Conservation (phyloP, 2,888 invertebrate species). For the Lasioglossum villosulum region DNA sequence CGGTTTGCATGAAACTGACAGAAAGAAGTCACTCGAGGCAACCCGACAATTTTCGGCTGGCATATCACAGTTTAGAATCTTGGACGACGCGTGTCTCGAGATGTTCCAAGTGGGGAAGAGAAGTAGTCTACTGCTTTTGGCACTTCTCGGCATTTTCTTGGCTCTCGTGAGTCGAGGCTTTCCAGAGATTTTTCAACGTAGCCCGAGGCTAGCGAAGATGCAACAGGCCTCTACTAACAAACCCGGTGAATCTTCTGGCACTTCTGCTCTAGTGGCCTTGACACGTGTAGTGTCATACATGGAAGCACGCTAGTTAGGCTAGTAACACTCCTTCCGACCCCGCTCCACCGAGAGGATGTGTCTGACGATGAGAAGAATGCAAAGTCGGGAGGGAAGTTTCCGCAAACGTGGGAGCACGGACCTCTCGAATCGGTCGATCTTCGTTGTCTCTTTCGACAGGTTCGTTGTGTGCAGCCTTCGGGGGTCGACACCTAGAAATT, state of each 20-base stretch:
- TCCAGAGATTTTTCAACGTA: constrained; percentile 72
- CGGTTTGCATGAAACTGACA: not conserved
- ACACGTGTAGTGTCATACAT: constrained; percentile 83
- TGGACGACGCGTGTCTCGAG: constrained; percentile 58
- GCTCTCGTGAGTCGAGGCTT: constrained; percentile 46
- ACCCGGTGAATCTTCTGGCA: constrained; percentile 79
- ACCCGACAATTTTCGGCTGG: not conserved
- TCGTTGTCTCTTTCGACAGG: not conserved
- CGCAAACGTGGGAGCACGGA: constrained; percentile 2
- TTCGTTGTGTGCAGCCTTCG: not conserved
- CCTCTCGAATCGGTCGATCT: not conserved
- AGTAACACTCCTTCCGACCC: constrained; percentile 62
- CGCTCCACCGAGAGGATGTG: constrained; percentile 33
- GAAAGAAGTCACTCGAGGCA: constrained; percentile 8
- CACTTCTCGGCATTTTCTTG: constrained; percentile 66
- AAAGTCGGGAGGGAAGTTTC: constrained; percentile 38
- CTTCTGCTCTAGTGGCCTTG: constrained; percentile 83
- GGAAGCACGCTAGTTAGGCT: constrained; percentile 81
- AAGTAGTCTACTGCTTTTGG: constrained; percentile 63
- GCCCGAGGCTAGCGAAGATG: constrained; percentile 81
- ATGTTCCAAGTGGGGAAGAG: constrained; percentile 49
- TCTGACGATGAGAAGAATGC: constrained; percentile 49
- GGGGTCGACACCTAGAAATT: not conserved
- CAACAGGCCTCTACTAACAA: constrained; percentile 84
- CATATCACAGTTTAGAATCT: constrained; percentile 57